phyloP scores from a whole-genome alignment of 2,797 vertebrate species.

The Avahi laniger region DNA sequence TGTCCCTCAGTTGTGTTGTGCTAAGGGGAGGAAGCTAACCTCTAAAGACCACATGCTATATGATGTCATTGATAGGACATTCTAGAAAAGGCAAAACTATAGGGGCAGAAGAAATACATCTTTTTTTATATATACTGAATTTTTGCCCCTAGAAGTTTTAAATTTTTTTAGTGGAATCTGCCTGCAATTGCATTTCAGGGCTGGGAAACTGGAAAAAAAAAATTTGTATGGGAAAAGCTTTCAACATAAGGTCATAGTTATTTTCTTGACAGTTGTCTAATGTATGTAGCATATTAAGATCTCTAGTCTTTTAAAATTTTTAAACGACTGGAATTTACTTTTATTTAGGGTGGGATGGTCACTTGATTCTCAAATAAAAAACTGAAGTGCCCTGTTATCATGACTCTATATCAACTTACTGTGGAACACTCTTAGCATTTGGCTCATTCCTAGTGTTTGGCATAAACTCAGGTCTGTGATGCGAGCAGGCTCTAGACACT shows the following conservation, averaged over 20 bases:
- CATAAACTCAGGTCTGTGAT: slow-evolving; percentile 37
- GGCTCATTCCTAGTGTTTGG: slow-evolving; percentile 21
- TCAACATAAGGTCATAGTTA: not conserved
- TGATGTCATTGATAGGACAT: fast-evolving
- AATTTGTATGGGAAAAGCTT: not conserved
- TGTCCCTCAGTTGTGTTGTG: no score
- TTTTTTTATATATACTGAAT: not conserved
- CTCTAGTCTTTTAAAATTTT: not conserved
- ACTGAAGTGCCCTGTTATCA: not conserved
- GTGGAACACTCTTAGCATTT: not conserved
- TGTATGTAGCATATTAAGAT: not conserved
- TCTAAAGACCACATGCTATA: not conserved
- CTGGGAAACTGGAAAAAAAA: not conserved
- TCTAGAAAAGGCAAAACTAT: not conserved
- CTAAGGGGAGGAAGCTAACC: not conserved
- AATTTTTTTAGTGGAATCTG: not conserved
- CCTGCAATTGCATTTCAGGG: not conserved
- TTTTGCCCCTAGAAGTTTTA: not conserved
- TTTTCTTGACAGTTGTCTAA: not conserved
- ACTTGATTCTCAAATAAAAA: not conserved
- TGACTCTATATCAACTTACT: slow-evolving; percentile 49
- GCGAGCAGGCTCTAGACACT: not conserved
- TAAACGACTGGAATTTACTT: not conserved
- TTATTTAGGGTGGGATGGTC: not conserved
- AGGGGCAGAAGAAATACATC: not conserved